Percentiles rank a stretch among this genome's conserved stretches.
Evolutionary conservation across 2,797 vertebrate genomes (phyloP).

Genomic region (Microcaecilia unicolor): DNA sequence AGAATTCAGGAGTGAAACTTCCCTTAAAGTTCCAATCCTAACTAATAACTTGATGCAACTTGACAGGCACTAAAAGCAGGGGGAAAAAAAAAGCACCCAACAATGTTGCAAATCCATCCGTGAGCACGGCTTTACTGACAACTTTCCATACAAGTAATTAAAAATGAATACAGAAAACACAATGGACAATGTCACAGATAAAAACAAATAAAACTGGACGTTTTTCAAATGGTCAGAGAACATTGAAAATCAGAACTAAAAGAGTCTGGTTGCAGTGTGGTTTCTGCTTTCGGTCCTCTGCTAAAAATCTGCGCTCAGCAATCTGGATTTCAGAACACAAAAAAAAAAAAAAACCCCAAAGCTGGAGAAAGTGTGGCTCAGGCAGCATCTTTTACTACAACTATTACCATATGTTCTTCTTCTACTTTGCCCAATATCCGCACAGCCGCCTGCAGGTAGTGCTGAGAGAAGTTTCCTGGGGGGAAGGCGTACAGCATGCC

Average conservation of each 20-base stretch:
- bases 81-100: no score
- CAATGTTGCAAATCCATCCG: constrained; percentile 64
- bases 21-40: no score
- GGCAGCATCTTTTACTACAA: constrained; percentile 84
- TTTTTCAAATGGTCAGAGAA: constrained; percentile 48
- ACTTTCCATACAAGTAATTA: constrained; percentile 60
- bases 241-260: constrained; percentile 42
- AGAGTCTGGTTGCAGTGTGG: constrained; percentile 26
- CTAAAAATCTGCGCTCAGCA: constrained; percentile 43
- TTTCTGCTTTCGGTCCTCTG: constrained; percentile 29
- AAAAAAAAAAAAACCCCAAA: constrained; percentile 40
- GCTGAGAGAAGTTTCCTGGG: constrained; percentile 91
- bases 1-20: no score
- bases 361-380: constrained; percentile 25
- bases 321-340: constrained; percentile 43
- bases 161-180: constrained; percentile 63
- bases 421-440: constrained; percentile 86
- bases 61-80: no score
- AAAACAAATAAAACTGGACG: constrained; percentile 49
- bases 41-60: no score
- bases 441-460: constrained; percentile 86
- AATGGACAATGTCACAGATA: constrained; percentile 59
- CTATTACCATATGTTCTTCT: constrained; percentile 94
- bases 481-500: constrained; percentile 97
- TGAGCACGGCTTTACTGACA: constrained; percentile 70